Percentiles rank a stretch among this genome's conserved stretches.
Evolutionary conservation across 1,140 invertebrate species (phyloP).

Genomic region (Adelges cooleyi): DNA sequence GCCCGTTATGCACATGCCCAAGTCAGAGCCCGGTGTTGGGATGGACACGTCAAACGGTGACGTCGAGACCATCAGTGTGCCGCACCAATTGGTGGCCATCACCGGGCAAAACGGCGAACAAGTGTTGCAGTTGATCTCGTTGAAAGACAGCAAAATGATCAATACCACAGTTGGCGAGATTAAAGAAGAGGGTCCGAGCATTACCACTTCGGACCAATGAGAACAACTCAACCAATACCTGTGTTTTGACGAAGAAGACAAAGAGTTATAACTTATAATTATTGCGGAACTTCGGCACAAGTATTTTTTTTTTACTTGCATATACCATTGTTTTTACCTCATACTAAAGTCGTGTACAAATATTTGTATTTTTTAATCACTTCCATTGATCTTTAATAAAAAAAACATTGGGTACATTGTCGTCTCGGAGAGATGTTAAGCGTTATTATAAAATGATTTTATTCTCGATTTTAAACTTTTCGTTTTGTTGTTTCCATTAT

Average conservation of each 20-base stretch:
- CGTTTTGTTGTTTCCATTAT: slow-evolving; percentile 9
- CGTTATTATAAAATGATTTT: background rate
- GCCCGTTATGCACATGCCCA: slow-evolving; percentile 67
- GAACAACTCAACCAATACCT: slow-evolving; percentile 27
- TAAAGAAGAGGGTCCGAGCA: slow-evolving; percentile 6
- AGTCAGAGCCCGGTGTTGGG: slow-evolving; percentile 48
- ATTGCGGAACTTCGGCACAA: background rate
- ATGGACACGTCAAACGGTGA: slow-evolving; percentile 39
- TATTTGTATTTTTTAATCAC: background rate
- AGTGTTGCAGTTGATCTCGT: slow-evolving; percentile 60
- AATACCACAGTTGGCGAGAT: slow-evolving; percentile 34
- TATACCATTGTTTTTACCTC: background rate
- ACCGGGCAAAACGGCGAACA: slow-evolving; percentile 59
- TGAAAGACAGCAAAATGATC: slow-evolving; percentile 66
- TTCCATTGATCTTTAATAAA: background rate
- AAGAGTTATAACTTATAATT: background rate
- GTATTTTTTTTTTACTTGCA: background rate
- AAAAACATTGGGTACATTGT: background rate
- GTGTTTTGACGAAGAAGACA: slow-evolving; percentile 12
- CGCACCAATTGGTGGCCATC: slow-evolving; percentile 58
- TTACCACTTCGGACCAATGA: slow-evolving; percentile 20
- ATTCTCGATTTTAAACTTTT: slow-evolving; percentile 4
- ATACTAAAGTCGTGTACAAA: background rate
- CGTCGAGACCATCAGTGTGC: slow-evolving; percentile 53
- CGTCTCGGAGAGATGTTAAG: background rate